These are phyloP conservation scores for Carabus problematicus DNA, from an alignment of 2,888 invertebrate genomes.

Conservation along the genomic window DNA sequence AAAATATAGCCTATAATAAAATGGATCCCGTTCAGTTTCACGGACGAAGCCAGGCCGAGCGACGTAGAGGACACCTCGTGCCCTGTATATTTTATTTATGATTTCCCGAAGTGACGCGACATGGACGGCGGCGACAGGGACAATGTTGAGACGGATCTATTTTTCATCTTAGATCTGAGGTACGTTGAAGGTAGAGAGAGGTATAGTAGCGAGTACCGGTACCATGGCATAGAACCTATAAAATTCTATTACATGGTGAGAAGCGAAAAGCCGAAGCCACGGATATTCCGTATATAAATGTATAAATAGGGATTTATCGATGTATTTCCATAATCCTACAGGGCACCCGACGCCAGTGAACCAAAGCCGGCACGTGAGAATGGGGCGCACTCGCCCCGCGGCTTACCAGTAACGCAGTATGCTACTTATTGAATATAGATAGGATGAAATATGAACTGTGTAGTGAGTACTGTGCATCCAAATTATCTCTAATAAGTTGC, in stretches of 20 bases:
- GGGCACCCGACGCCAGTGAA: conserved; percentile 2
- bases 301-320: conserved; percentile 40
- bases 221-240: conserved; percentile 10
- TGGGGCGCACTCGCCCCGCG: conserved; percentile 12
- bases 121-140: too few species aligned
- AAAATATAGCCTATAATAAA: too few species aligned
- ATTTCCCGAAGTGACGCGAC: too few species aligned
- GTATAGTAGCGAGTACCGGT: too few species aligned
- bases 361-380: conserved; percentile 34
- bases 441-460: conserved; percentile 26
- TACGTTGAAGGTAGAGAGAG: too few species aligned
- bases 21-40: too few species aligned
- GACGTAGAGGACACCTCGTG: too few species aligned
- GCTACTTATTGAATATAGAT: conserved; percentile 27
- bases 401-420: conserved; percentile 24
- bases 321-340: conserved; percentile 34
- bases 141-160: too few species aligned
- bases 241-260: conserved; percentile 29
- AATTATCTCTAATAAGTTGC: conserved; percentile 2
- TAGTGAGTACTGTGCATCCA: conserved; percentile 17
- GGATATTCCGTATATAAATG: conserved; percentile 34
- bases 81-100: too few species aligned
- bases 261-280: conserved; percentile 17
- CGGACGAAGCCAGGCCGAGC: too few species aligned
- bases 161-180: too few species aligned